Conservation (phyloP, 2,797 vertebrate genomes). For the Tauraco hartlaubi region DNA sequence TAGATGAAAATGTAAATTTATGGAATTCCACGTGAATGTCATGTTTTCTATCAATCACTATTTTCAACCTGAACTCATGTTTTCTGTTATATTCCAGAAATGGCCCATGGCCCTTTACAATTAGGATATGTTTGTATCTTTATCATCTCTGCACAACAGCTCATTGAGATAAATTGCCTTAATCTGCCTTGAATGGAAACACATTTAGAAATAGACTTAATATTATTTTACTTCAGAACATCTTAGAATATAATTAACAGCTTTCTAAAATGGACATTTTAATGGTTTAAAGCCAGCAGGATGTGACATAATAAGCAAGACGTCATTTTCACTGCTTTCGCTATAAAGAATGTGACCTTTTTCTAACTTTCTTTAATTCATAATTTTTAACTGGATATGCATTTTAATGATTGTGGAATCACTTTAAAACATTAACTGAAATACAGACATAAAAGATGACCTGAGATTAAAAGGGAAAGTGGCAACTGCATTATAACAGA, state of each 20-base stretch:
- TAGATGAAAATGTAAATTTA: background rate
- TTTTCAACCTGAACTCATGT: slow-evolving; percentile 16
- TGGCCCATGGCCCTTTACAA: background rate
- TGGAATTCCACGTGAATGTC: slow-evolving; percentile 23
- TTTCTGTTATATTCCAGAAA: slow-evolving; percentile 52
- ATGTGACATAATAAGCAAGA: background rate
- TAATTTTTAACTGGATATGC: background rate
- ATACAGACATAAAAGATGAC: background rate
- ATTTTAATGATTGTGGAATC: background rate
- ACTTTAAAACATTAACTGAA: background rate
- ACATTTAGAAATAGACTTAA: background rate
- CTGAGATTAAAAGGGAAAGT: background rate
- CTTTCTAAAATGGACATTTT: slow-evolving; percentile 2
- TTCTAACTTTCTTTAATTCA: background rate
- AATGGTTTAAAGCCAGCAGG: background rate
- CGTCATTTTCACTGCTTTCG: background rate
- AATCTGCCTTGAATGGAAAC: background rate
- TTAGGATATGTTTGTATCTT: background rate
- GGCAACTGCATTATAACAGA: background rate
- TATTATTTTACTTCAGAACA: slow-evolving; percentile 1
- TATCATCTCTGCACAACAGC: background rate
- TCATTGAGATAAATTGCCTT: slow-evolving; percentile 19
- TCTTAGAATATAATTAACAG: slow-evolving; percentile 13
- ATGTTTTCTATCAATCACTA: background rate
- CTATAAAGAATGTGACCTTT: background rate